Percentiles rank a stretch among this genome's conserved stretches.
Conservation (phyloP, 1,140 invertebrate genomes). For the Lutraria rhynchaena region DNA sequence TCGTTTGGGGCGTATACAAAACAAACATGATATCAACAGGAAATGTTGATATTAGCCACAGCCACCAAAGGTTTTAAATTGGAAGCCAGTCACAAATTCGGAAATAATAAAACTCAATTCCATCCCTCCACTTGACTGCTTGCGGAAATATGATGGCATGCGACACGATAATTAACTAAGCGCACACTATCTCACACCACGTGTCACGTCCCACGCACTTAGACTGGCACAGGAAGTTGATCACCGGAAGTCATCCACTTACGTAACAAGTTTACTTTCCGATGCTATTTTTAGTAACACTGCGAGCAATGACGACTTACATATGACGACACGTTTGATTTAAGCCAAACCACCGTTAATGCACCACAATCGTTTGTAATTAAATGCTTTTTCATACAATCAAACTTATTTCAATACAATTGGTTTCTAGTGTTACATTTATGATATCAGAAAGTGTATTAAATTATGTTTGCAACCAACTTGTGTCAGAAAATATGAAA, state of each 20-base stretch:
- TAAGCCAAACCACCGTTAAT: no score
- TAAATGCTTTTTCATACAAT: no score
- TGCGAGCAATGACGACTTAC: background rate
- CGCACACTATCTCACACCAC: background rate
- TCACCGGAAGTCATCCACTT: conserved; percentile 8
- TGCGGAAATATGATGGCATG: background rate
- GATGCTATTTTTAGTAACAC: background rate
- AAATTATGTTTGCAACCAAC: no score
- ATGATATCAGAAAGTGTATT: no score
- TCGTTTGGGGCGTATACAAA: background rate
- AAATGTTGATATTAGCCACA: conserved; percentile 29
- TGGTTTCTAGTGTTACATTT: no score
- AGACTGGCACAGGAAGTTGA: background rate
- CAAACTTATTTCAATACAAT: no score
- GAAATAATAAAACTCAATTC: conserved; percentile 43
- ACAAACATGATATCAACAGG: conserved; percentile 13
- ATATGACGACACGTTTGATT: no score
- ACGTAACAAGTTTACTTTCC: background rate
- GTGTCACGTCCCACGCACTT: conserved; percentile 17
- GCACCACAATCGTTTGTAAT: no score
- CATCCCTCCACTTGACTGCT: conserved; percentile 13
- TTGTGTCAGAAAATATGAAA: no score
- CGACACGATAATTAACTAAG: conserved; percentile 9
- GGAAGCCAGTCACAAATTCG: conserved; percentile 1
- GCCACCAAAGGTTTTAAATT: conserved; percentile 14